phyloP scores from a whole-genome alignment of 2,797 vertebrate genomes.

The Leucoraja ocellata region DNA sequence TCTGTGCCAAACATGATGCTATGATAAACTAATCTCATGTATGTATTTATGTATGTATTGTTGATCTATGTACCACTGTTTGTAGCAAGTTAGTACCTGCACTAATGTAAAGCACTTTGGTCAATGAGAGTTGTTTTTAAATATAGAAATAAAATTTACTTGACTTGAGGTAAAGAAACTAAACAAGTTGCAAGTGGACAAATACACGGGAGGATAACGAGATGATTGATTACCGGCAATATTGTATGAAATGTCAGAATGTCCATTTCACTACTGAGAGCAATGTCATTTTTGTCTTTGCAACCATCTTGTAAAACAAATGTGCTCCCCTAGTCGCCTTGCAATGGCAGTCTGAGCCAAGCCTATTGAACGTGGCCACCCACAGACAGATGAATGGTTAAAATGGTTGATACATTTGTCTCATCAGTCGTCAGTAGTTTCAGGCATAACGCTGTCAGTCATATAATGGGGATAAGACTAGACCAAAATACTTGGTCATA shows the following conservation, averaged over 20 bases:
- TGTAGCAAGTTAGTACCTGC: no score
- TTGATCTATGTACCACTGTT: no score
- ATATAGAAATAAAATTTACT: no score
- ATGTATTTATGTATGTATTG: no score
- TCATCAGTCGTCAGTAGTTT: neutral
- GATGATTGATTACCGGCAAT: conserved; percentile 4
- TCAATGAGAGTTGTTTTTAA: no score
- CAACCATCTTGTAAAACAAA: neutral
- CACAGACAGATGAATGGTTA: neutral
- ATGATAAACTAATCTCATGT: no score
- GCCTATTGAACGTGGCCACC: neutral
- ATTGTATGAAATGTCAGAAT: neutral
- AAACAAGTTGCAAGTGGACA: neutral
- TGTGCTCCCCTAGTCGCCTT: neutral
- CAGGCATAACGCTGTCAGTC: neutral
- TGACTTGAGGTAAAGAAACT: neutral
- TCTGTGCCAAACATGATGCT: no score
- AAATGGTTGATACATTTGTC: neutral
- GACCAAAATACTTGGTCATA: conserved; percentile 6
- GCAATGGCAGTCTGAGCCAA: neutral
- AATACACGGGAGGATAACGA: neutral
- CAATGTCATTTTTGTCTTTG: neutral
- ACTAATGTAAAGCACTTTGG: no score
- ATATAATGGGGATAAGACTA: neutral
- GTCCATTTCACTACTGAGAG: neutral